Percentiles rank a stretch among this genome's conserved stretches.
Evolutionary conservation across 2,797 vertebrate genomes (phyloP).

Genomic region (Gymnoscopelus braueri): DNA sequence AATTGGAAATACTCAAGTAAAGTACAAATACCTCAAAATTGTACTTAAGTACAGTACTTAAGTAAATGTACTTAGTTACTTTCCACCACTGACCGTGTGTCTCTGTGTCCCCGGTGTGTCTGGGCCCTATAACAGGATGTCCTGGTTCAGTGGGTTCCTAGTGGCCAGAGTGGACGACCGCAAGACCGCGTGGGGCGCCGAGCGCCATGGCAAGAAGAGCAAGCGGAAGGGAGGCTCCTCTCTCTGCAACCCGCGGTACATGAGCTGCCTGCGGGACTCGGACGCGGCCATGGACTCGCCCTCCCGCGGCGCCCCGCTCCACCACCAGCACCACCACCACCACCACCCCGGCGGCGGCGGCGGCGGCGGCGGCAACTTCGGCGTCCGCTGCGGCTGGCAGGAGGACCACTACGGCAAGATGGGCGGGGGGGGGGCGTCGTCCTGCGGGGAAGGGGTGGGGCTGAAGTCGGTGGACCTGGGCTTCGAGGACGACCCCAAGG

Average conservation of each 20-base stretch:
- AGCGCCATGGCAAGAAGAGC: slow-evolving; percentile 95
- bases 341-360: slow-evolving; percentile 61
- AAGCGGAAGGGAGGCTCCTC: slow-evolving; percentile 86
- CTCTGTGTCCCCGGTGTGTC: not conserved
- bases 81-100: too few species aligned
- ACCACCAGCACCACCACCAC: slow-evolving; percentile 75
- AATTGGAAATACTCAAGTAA: too few species aligned
- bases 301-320: slow-evolving; percentile 75
- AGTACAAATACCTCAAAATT: too few species aligned
- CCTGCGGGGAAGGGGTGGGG: slow-evolving; percentile 81
- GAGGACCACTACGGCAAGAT: slow-evolving; percentile 93
- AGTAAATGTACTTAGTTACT: too few species aligned
- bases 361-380: slow-evolving; percentile 76
- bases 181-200: slow-evolving; percentile 96
- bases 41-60: too few species aligned
- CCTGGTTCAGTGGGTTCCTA: slow-evolving; percentile 97
- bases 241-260: slow-evolving; percentile 92
- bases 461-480: slow-evolving; percentile 88
- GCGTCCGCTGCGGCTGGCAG: slow-evolving; percentile 91
- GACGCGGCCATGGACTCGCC: slow-evolving; percentile 85
- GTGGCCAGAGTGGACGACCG: slow-evolving; percentile 96
- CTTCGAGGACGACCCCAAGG: slow-evolving; percentile 88
- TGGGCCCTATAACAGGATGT: slow-evolving; percentile 86
- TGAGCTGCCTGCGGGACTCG: slow-evolving; percentile 96
- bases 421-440: slow-evolving; percentile 55